Conservation (phyloP, 1,140 invertebrate species). For the Carposina sasakii region DNA sequence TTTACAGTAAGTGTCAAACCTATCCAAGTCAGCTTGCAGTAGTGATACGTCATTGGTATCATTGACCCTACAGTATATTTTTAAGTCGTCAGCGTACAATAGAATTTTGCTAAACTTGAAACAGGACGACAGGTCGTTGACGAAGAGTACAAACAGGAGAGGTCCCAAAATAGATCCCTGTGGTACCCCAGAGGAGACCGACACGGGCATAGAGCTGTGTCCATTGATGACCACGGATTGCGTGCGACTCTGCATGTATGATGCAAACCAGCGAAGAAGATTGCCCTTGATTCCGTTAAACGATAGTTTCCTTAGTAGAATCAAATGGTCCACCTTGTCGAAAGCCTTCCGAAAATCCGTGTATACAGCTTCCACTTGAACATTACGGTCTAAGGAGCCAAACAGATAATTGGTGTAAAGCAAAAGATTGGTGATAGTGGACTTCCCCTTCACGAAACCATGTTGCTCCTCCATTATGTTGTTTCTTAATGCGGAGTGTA, state of each 20-base stretch:
- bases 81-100: conserved; percentile 5
- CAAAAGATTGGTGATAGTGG: conserved; percentile 4
- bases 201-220: background rate
- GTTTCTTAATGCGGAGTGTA: conserved; percentile 43
- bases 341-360: conserved; percentile 23
- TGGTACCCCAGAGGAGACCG: conserved; percentile 5
- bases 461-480: conserved; percentile 40
- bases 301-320: background rate
- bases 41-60: background rate
- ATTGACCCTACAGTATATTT: background rate
- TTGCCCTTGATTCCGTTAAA: conserved; percentile 2
- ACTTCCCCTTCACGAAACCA: conserved; percentile 2
- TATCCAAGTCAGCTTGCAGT: background rate
- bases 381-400: conserved; percentile 8
- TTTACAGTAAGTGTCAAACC: background rate
- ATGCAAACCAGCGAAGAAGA: background rate
- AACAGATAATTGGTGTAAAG: background rate
- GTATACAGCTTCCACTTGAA: conserved; percentile 23
- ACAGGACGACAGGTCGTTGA: conserved; percentile 1
- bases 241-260: background rate
- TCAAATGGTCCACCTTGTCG: conserved; percentile 16
- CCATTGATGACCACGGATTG: background rate
- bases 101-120: background rate
- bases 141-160: background rate
- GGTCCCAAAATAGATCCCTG: conserved; percentile 10